Conservation (phyloP, 2,797 vertebrate genomes). For the Pseudochromis fuscus region DNA sequence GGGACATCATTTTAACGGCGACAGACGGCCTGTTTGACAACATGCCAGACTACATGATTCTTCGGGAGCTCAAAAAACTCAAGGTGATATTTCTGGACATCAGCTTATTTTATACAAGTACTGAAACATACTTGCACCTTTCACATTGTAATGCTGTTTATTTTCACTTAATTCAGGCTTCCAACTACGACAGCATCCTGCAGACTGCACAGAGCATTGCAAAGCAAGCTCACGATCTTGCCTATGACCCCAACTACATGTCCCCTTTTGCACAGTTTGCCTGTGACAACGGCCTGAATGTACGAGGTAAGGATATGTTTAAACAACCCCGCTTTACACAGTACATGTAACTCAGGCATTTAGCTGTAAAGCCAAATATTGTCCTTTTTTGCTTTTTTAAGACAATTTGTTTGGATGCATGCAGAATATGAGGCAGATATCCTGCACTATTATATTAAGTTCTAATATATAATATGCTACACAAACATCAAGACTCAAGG, state of each 20-base stretch:
- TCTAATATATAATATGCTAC: too few species aligned
- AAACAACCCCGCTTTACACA: not conserved
- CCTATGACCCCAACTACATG: conserved; percentile 99
- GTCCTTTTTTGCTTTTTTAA: not conserved
- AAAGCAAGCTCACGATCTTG: conserved; percentile 96
- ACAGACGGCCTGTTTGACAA: conserved; percentile 99
- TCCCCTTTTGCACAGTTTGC: conserved; percentile 99
- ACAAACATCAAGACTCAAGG: too few species aligned
- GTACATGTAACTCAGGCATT: not conserved
- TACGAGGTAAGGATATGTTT: conserved; percentile 89
- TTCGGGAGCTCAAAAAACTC: conserved; percentile 96
- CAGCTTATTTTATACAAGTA: not conserved
- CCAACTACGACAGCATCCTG: conserved; percentile 97
- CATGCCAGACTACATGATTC: conserved; percentile 99
- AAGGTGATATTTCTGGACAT: conserved; percentile 85
- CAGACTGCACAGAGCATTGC: conserved; percentile 98
- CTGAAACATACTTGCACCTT: not conserved
- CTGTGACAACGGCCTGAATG: conserved; percentile 98
- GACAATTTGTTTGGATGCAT: not conserved
- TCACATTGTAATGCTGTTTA: not conserved
- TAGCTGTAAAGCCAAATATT: not conserved
- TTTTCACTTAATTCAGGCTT: conserved; percentile 82
- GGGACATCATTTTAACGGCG: conserved; percentile 98
- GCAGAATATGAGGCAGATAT: not conserved
- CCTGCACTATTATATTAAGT: not conserved